phyloP scores from a whole-genome alignment of 2,797 vertebrate species.

The Danio aesculapii region DNA sequence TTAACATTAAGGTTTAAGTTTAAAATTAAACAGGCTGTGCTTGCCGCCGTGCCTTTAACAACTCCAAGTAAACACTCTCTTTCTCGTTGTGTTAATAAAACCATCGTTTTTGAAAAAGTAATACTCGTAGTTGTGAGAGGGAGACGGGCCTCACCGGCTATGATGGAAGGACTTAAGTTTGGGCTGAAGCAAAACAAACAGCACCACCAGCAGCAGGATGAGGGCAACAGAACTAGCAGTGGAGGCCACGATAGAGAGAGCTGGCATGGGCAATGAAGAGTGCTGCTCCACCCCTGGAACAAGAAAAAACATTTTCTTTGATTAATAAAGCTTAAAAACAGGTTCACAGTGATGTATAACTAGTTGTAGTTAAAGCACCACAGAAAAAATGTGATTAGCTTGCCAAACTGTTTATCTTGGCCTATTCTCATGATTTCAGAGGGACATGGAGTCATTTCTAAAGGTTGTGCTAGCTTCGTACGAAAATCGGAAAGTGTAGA shows the following conservation, averaged over 20 bases:
- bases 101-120: neutral
- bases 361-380: neutral
- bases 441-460: neutral
- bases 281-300: conserved; percentile 87
- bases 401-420: neutral
- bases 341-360: neutral
- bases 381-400: neutral
- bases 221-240: conserved; percentile 93
- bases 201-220: conserved; percentile 94
- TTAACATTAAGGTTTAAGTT: neutral
- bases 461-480: neutral
- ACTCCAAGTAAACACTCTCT: neutral
- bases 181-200: conserved; percentile 96
- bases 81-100: neutral
- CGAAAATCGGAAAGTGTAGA: no score
- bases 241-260: conserved; percentile 92
- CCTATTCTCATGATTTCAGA: neutral
- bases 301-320: conserved; percentile 30
- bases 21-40: neutral
- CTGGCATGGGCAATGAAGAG: conserved; percentile 87
- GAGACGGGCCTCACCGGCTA: conserved; percentile 82
- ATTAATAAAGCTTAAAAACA: neutral
- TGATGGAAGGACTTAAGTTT: conserved; percentile 99
- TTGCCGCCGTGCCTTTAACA: neutral
- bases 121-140: neutral